phyloP scores from a whole-genome alignment of 2,113 vertebrate genomes.

The Rhea pennata region DNA sequence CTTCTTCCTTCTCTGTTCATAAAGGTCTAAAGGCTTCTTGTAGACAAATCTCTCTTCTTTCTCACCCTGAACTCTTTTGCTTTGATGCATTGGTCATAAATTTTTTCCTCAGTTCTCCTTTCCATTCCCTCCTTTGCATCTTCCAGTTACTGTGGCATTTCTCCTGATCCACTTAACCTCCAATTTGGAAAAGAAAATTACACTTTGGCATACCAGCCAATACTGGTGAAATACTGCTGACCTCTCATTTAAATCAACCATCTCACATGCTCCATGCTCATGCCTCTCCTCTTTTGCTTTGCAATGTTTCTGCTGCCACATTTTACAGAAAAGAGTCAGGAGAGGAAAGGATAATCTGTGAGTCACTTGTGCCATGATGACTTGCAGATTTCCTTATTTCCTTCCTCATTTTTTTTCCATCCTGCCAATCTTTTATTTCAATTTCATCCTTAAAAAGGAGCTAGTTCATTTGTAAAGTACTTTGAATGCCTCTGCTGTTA shows the following conservation, averaged over 20 bases:
- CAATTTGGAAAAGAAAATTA: neutral
- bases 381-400: slow-evolving; percentile 44
- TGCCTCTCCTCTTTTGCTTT: slow-evolving; percentile 26
- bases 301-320: slow-evolving; percentile 35
- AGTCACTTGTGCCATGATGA: slow-evolving; percentile 39
- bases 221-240: neutral
- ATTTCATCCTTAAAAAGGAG: neutral
- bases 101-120: neutral
- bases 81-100: neutral
- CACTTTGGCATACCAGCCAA: neutral
- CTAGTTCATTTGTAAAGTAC: neutral
- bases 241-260: neutral
- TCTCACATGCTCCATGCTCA: neutral
- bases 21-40: neutral
- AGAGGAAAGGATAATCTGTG: slow-evolving; percentile 38
- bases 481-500: neutral
- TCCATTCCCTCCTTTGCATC: neutral
- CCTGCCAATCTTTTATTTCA: neutral
- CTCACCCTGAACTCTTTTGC: neutral
- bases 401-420: neutral
- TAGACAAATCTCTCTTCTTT: neutral
- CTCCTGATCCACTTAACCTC: neutral
- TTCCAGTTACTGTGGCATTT: neutral
- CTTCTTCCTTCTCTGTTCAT: neutral
- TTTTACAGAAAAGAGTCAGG: slow-evolving; percentile 44